Evolutionary conservation across 2,888 invertebrate genomes (phyloP).

Genomic region (Thera obeliscata): DNA sequence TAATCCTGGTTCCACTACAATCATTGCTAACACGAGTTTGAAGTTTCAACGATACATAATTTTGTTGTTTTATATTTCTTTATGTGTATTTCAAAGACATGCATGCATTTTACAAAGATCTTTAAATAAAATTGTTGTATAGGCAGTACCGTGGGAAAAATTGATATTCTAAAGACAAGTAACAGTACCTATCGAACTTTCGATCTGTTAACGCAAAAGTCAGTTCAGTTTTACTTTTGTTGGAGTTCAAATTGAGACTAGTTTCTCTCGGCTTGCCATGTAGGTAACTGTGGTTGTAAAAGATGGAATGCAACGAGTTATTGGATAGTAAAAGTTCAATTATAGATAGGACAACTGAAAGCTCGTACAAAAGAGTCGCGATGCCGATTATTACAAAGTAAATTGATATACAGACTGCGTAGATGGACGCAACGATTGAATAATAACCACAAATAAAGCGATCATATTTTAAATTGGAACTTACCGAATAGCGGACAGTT

Average conservation of each 20-base stretch:
- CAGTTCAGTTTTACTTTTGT: conserved; percentile 53
- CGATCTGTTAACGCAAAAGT: conserved; percentile 49
- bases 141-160: conserved; percentile 44
- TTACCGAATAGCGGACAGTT: background rate
- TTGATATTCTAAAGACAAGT: conserved; percentile 42
- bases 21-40: background rate
- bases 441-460: background rate
- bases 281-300: conserved; percentile 24
- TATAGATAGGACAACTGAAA: conserved; percentile 19
- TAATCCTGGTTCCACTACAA: background rate
- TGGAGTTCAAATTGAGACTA: conserved; percentile 38
- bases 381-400: conserved; percentile 8
- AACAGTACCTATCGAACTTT: conserved; percentile 51
- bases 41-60: background rate
- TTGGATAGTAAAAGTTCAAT: conserved; percentile 23
- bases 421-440: background rate
- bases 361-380: conserved; percentile 16
- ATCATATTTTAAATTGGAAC: background rate
- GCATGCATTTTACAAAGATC: conserved; percentile 29
- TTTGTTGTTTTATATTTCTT: background rate
- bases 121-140: conserved; percentile 4
- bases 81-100: conserved; percentile 8
- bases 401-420: conserved; percentile 7
- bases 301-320: conserved; percentile 24
- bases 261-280: conserved; percentile 39